Percentiles rank a stretch among this genome's conserved stretches.
Evolutionary conservation across 2,888 invertebrate species (phyloP).

Genomic region (Azorinus chamasolen): DNA sequence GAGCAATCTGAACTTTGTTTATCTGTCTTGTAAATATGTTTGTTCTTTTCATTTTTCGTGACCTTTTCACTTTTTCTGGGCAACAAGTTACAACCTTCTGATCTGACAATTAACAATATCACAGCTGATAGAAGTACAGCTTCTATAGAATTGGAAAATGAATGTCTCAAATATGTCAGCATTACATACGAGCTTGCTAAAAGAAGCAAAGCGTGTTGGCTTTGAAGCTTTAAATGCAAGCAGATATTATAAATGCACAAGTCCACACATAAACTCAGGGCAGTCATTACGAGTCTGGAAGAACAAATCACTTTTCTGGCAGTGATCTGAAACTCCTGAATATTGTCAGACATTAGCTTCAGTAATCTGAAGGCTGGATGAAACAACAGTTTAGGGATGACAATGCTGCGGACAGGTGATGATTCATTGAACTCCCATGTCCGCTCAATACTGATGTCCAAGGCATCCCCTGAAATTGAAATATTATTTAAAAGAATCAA

Average conservation of each 20-base stretch:
- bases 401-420: constrained; percentile 94
- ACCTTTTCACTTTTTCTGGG: no score
- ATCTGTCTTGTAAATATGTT: no score
- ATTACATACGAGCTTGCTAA: constrained; percentile 95
- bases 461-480: constrained; percentile 91
- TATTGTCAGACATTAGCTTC: constrained; percentile 36
- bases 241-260: constrained; percentile 92
- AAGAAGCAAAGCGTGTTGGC: constrained; percentile 87
- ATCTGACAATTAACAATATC: not conserved
- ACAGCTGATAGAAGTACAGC: constrained; percentile 88
- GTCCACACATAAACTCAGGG: constrained; percentile 93
- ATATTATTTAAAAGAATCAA: no score
- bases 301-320: constrained; percentile 89
- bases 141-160: constrained; percentile 96
- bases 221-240: constrained; percentile 15
- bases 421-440: constrained; percentile 97
- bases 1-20: no score
- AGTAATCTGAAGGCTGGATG: constrained; percentile 90
- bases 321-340: constrained; percentile 7
- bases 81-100: no score
- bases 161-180: constrained; percentile 93
- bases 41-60: no score
- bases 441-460: constrained; percentile 92
- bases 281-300: constrained; percentile 92
- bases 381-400: constrained; percentile 91